Evolutionary conservation across 2,888 invertebrate genomes (phyloP).

Genomic region (Asteroscopus sphinx): DNA sequence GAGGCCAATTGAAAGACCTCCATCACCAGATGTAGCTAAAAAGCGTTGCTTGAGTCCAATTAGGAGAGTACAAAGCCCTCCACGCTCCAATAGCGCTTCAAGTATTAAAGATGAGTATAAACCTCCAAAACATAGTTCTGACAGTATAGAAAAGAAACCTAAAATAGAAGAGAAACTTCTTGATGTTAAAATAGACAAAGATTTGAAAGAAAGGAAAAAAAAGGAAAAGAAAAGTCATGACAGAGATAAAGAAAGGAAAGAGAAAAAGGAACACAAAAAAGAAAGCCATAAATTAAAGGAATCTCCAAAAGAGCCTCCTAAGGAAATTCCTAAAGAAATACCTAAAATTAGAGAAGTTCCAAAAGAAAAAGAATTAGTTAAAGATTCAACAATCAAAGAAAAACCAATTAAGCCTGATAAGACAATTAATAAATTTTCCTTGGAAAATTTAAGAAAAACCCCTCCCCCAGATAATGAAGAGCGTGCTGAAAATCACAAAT

Average conservation of each 20-base stretch:
- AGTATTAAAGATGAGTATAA: conserved; percentile 85
- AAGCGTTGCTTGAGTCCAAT: conserved; percentile 79
- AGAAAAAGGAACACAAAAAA: conserved; percentile 90
- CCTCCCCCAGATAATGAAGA: conserved; percentile 81
- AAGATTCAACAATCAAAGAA: conserved; percentile 79
- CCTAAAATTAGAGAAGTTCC: conserved; percentile 76
- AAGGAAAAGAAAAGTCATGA: conserved; percentile 92
- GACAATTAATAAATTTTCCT: conserved; percentile 82
- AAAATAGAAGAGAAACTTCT: conserved; percentile 86
- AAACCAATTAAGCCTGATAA: conserved; percentile 81
- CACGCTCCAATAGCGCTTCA: conserved; percentile 81
- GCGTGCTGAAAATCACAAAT: conserved; percentile 76
- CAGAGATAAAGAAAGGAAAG: conserved; percentile 90
- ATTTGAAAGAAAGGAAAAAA: conserved; percentile 88
- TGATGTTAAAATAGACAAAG: conserved; percentile 89
- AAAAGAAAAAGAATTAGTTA: conserved; percentile 73
- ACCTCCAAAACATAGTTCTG: conserved; percentile 72
- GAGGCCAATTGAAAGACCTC: conserved; percentile 79
- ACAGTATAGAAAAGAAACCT: conserved; percentile 75
- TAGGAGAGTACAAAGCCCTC: conserved; percentile 77
- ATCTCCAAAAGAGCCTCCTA: conserved; percentile 79
- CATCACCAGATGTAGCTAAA: conserved; percentile 81
- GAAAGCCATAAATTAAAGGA: conserved; percentile 87
- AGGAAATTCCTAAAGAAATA: conserved; percentile 76
- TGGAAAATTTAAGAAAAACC: conserved; percentile 85